These are phyloP conservation scores for Delichon dasypus DNA, from an alignment of 2,797 vertebrate species.

Conservation along the genomic window DNA sequence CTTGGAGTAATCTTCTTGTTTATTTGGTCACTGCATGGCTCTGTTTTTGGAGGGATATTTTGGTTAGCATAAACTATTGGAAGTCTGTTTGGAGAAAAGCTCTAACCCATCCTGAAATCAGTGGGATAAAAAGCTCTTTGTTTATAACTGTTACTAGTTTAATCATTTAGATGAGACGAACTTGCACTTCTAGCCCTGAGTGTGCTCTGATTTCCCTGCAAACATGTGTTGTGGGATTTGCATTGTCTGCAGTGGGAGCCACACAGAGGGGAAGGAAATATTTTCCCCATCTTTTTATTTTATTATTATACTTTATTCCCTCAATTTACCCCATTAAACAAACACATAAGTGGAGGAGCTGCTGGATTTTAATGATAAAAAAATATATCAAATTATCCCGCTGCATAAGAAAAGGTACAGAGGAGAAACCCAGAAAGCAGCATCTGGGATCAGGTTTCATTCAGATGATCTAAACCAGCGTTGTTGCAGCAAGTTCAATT, in stretches of 20 bases:
- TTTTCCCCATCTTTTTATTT: background rate
- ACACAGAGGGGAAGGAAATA: background rate
- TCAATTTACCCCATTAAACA: conserved; percentile 17
- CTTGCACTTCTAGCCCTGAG: conserved; percentile 39
- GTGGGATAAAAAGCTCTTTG: conserved; percentile 44
- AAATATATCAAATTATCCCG: background rate
- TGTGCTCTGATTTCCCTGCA: conserved; percentile 36
- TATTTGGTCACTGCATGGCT: conserved; percentile 17
- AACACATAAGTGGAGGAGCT: background rate
- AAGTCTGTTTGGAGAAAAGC: conserved; percentile 40
- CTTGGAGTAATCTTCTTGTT: background rate
- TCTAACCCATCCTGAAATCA: conserved; percentile 7
- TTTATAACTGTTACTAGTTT: conserved; percentile 30
- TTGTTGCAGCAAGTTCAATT: conserved; percentile 18
- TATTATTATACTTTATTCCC: conserved; percentile 37
- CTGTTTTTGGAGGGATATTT: conserved; percentile 22
- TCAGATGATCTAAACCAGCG: background rate
- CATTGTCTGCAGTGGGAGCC: background rate
- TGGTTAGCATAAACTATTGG: conserved; percentile 38
- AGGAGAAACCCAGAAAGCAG: conserved; percentile 10
- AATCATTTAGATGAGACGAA: conserved; percentile 12
- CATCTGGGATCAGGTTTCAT: conserved; percentile 20
- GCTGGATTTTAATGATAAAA: conserved; percentile 15
- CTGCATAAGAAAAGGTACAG: background rate
- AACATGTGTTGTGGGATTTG: conserved; percentile 24